Percentiles rank a stretch among this genome's conserved stretches.
Evolutionary conservation across 2,888 invertebrate species (phyloP).

Genomic region (Ochropleura plecta): DNA sequence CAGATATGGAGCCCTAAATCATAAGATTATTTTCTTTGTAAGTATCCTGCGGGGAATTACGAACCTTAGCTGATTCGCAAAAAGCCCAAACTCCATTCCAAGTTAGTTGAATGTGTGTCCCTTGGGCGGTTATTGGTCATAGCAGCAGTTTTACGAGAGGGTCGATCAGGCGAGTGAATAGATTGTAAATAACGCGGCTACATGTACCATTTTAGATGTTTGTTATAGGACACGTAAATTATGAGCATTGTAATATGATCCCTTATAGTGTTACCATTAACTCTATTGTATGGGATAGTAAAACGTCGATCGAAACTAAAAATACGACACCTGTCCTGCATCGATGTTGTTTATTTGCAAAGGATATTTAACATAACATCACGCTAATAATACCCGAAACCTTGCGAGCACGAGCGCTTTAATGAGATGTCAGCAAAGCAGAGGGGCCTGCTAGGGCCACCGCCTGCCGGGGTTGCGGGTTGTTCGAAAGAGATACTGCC

Average conservation of each 20-base stretch:
- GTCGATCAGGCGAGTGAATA: conserved; percentile 75
- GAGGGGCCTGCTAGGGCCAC: too few species aligned
- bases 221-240: conserved; percentile 55
- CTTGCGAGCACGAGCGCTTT: too few species aligned
- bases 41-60: conserved; percentile 53
- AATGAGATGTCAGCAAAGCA: too few species aligned
- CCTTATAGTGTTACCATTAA: conserved; percentile 37
- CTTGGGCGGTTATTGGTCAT: conserved; percentile 73
- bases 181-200: conserved; percentile 71
- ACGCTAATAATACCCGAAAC: too few species aligned
- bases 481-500: too few species aligned
- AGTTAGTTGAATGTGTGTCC: conserved; percentile 63
- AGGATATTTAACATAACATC: conserved; percentile 3
- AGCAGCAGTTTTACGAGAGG: conserved; percentile 80
- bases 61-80: conserved; percentile 57
- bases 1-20: conserved; percentile 86
- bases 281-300: conserved; percentile 31
- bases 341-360: conserved; percentile 4
- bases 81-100: conserved; percentile 59
- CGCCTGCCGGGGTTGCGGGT: too few species aligned
- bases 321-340: not conserved
- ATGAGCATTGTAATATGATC: conserved; percentile 39
- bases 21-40: conserved; percentile 83
- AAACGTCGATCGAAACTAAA: conserved; percentile 33
- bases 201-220: conserved; percentile 70